These are phyloP conservation scores for Coelopa pilipes DNA, from an alignment of 2,888 invertebrate species.

Conservation along the genomic window DNA sequence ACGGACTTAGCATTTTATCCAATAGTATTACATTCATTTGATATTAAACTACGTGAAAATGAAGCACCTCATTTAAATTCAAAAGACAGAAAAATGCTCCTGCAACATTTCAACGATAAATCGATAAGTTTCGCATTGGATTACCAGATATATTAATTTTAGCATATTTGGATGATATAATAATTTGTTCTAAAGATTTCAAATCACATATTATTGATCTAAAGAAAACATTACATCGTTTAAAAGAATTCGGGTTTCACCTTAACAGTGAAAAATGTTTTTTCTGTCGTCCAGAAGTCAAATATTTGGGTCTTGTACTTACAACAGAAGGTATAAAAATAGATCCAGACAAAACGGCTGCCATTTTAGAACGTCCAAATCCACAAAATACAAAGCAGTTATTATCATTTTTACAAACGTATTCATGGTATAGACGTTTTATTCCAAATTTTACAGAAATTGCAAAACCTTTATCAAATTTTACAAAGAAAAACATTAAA, in stretches of 20 bases:
- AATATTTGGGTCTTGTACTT: slow-evolving; percentile 54
- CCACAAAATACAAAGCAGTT: slow-evolving; percentile 30
- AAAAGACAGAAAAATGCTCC: slow-evolving; percentile 50
- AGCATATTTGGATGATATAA: slow-evolving; percentile 54
- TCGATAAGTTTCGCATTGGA: slow-evolving; percentile 49
- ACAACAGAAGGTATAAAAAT: slow-evolving; percentile 49
- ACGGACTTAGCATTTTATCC: background rate
- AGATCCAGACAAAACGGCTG: slow-evolving; percentile 47
- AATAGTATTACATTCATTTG: slow-evolving; percentile 22
- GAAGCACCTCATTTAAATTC: slow-evolving; percentile 16
- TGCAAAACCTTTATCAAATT: slow-evolving; percentile 50
- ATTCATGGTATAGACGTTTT: slow-evolving; percentile 52
- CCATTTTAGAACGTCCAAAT: slow-evolving; percentile 39
- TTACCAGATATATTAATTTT: slow-evolving; percentile 43
- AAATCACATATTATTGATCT: slow-evolving; percentile 52
- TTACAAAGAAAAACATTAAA: slow-evolving; percentile 50
- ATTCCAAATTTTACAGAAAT: slow-evolving; percentile 41
- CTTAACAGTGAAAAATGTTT: slow-evolving; percentile 50
- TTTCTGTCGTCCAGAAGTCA: slow-evolving; percentile 44
- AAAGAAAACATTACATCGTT: slow-evolving; percentile 41
- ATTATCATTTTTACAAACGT: slow-evolving; percentile 50
- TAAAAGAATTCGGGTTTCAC: slow-evolving; percentile 45
- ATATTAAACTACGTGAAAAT: slow-evolving; percentile 5
- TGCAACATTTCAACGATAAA: slow-evolving; percentile 53
- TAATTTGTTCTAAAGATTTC: slow-evolving; percentile 49